These are phyloP conservation scores for Dendropsophus ebraccatus DNA, from an alignment of 2,113 vertebrate species.

Conservation along the genomic window DNA sequence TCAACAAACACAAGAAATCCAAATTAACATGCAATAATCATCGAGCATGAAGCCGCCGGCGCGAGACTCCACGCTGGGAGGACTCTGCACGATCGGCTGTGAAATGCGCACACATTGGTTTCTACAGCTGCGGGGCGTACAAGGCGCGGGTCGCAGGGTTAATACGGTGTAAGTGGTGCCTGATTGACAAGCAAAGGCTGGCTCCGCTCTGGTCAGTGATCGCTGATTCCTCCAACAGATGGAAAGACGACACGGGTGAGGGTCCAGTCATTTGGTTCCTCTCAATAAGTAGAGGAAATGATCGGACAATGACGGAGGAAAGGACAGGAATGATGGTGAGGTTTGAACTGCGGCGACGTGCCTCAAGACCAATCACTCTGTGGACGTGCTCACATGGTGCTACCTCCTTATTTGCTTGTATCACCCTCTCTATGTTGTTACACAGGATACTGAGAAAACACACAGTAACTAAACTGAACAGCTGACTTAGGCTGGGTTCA, in stretches of 20 bases:
- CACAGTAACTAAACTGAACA: too few relatives aligned
- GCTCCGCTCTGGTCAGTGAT: neutral
- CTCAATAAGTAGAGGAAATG: neutral
- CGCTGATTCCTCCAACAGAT: neutral
- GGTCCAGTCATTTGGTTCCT: neutral
- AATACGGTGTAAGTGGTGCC: neutral
- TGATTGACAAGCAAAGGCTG: neutral
- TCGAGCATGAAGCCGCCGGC: slow-evolving; percentile 3
- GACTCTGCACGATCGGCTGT: neutral
- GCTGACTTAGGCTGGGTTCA: too few relatives aligned
- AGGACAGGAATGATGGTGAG: neutral
- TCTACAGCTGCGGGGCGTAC: slow-evolving; percentile 19
- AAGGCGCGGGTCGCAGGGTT: neutral
- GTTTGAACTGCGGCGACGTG: too few relatives aligned
- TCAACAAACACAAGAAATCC: slow-evolving; percentile 12
- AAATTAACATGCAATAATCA: slow-evolving; percentile 36
- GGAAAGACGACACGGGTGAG: neutral
- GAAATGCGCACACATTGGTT: slow-evolving; percentile 3
- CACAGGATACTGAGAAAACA: too few relatives aligned
- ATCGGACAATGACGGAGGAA: neutral
- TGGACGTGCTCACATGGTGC: too few relatives aligned
- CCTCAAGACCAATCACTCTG: too few relatives aligned
- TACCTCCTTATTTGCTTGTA: too few relatives aligned
- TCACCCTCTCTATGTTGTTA: too few relatives aligned
- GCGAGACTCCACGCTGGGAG: neutral